Conservation (phyloP, 2,797 vertebrate genomes). For the Varecia variegata region DNA sequence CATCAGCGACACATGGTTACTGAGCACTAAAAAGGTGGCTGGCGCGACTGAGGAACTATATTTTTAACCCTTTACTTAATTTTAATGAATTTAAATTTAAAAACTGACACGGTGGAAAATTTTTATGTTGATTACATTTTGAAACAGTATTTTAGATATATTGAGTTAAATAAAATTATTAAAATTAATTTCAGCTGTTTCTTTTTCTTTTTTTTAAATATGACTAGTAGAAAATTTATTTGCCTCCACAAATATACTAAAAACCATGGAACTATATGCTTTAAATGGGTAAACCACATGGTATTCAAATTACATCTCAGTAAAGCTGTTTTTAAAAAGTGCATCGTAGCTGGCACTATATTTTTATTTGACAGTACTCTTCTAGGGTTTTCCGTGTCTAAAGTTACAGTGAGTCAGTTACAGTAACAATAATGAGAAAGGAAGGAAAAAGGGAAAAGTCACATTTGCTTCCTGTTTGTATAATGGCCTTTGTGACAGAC, state of each 20-base stretch:
- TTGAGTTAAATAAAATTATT: neutral
- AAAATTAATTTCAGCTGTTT: neutral
- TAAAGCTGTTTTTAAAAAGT: neutral
- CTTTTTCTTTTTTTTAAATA: neutral
- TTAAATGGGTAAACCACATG: neutral
- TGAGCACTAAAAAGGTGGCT: neutral
- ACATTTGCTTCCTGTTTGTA: neutral
- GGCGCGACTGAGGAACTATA: neutral
- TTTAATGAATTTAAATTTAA: constrained; percentile 15
- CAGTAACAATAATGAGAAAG: constrained; percentile 11
- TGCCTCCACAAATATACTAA: neutral
- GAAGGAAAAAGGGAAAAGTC: neutral
- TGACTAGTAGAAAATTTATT: neutral
- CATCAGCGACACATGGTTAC: neutral
- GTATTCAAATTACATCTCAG: neutral
- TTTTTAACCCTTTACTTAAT: neutral
- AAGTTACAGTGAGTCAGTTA: neutral
- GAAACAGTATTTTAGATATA: neutral
- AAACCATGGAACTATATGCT: neutral
- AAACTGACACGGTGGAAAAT: constrained; percentile 1
- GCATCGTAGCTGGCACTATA: neutral
- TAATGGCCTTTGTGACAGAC: neutral
- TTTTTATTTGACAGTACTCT: neutral
- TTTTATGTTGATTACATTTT: constrained; percentile 8
- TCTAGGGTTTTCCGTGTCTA: neutral